Percentiles rank a stretch among this genome's conserved stretches.
Conservation (phyloP, 92 coral and sea anemone genomes). For the Pocillopora grandis region DNA sequence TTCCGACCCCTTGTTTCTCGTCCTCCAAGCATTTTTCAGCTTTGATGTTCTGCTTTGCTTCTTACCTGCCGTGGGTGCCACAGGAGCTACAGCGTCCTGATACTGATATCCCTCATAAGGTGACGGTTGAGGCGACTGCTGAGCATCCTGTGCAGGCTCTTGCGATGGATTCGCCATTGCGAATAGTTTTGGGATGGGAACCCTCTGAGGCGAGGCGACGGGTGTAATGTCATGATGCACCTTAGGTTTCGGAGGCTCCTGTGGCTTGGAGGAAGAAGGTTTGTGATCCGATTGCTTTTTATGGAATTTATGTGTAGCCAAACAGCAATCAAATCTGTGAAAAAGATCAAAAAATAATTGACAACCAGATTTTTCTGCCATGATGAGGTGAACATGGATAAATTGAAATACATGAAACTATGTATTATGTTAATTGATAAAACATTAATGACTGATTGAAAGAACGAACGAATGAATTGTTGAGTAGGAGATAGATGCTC, state of each 20-base stretch:
- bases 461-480: too few species aligned
- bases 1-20: neutral
- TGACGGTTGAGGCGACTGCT: slow-evolving; percentile 21
- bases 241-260: slow-evolving; percentile 13
- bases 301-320: slow-evolving; percentile 56
- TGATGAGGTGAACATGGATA: too few species aligned
- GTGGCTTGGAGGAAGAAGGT: slow-evolving; percentile 42
- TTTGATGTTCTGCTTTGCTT: neutral
- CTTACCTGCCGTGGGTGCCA: slow-evolving; percentile 17
- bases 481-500: too few species aligned
- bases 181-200: slow-evolving; percentile 41
- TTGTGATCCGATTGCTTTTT: slow-evolving; percentile 36
- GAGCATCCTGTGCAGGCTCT: slow-evolving; percentile 17
- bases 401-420: too few species aligned
- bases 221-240: slow-evolving; percentile 50
- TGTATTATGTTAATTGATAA: too few species aligned
- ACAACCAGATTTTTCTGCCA: too few species aligned
- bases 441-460: too few species aligned
- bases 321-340: slow-evolving; percentile 56
- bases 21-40: neutral
- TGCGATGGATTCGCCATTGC: slow-evolving; percentile 13
- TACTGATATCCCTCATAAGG: slow-evolving; percentile 36
- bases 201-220: slow-evolving; percentile 52
- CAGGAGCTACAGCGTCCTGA: neutral
- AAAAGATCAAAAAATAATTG: neutral